A percentile compares a stretch with the other conserved stretches of the same genome.
Conservation (phyloP, 1,140 invertebrate species). For the Cotesia glomerata region DNA sequence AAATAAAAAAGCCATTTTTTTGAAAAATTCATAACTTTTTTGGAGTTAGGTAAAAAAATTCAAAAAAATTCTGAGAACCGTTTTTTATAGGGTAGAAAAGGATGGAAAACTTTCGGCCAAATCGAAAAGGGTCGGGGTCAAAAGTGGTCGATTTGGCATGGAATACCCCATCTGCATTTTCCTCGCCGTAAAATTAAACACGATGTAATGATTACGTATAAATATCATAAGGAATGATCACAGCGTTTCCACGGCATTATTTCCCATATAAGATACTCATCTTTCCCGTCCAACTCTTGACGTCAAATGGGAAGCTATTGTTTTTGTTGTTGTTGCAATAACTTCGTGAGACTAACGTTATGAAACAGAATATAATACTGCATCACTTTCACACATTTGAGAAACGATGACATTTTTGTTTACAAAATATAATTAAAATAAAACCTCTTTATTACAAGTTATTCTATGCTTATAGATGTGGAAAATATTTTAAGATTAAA, state of each 20-base stretch:
- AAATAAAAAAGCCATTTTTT: too few species aligned
- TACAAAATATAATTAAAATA: background rate
- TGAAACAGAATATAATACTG: conserved; percentile 25
- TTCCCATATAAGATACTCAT: conserved; percentile 50
- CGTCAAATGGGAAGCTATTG: conserved; percentile 43
- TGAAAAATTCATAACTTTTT: too few species aligned
- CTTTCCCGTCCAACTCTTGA: conserved; percentile 41
- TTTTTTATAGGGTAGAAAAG: too few species aligned
- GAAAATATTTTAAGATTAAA: background rate
- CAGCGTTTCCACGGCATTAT: conserved; percentile 36
- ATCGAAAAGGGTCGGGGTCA: too few species aligned
- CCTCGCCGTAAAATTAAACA: too few species aligned
- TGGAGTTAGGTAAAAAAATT: too few species aligned
- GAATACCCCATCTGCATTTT: too few species aligned
- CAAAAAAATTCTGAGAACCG: too few species aligned
- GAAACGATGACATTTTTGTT: background rate
- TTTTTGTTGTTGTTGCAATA: conserved; percentile 35
- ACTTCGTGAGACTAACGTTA: conserved; percentile 41
- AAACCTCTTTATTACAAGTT: background rate
- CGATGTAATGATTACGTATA: background rate
- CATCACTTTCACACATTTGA: background rate
- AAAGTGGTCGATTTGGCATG: too few species aligned
- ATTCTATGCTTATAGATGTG: background rate
- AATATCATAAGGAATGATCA: background rate
- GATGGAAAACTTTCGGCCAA: too few species aligned